These are phyloP conservation scores for Chaenocephalus aceratus DNA, from an alignment of 2,113 vertebrate species.

Conservation along the genomic window DNA sequence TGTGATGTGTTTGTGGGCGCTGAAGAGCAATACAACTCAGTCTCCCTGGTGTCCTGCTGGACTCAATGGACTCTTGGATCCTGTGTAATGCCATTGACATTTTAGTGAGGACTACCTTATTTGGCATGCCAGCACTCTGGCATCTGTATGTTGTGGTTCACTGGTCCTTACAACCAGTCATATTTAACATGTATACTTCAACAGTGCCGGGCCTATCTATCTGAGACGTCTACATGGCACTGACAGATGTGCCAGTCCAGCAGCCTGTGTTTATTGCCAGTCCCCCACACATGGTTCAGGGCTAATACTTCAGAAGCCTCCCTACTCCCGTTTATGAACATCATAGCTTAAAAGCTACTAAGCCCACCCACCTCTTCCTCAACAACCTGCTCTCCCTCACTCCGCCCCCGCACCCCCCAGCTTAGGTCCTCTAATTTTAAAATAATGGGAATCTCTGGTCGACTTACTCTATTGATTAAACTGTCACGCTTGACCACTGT, in stretches of 20 bases:
- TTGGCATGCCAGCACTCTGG: slow-evolving; percentile 41
- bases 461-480: slow-evolving; percentile 77
- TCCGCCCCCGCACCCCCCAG: background rate
- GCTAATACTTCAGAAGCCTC: slow-evolving; percentile 61
- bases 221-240: slow-evolving; percentile 39
- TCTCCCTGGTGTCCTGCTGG: slow-evolving; percentile 25
- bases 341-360: slow-evolving; percentile 14
- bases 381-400: background rate
- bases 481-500: slow-evolving; percentile 68
- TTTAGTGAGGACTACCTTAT: slow-evolving; percentile 41
- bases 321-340: slow-evolving; percentile 42
- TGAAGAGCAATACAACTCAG: slow-evolving; percentile 17
- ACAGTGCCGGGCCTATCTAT: slow-evolving; percentile 41
- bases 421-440: slow-evolving; percentile 34
- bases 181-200: slow-evolving; percentile 65
- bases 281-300: slow-evolving; percentile 60
- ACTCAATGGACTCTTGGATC: slow-evolving; percentile 36
- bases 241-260: slow-evolving; percentile 57
- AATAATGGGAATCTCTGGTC: slow-evolving; percentile 59
- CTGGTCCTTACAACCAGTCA: slow-evolving; percentile 45
- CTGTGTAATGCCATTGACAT: slow-evolving; percentile 47
- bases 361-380: slow-evolving; percentile 15
- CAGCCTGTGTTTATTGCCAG: slow-evolving; percentile 55
- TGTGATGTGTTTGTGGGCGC: slow-evolving; percentile 25
- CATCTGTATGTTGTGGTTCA: slow-evolving; percentile 44